These are phyloP conservation scores for Erethizon dorsatum DNA, from an alignment of 2,797 vertebrate genomes.

Conservation along the genomic window DNA sequence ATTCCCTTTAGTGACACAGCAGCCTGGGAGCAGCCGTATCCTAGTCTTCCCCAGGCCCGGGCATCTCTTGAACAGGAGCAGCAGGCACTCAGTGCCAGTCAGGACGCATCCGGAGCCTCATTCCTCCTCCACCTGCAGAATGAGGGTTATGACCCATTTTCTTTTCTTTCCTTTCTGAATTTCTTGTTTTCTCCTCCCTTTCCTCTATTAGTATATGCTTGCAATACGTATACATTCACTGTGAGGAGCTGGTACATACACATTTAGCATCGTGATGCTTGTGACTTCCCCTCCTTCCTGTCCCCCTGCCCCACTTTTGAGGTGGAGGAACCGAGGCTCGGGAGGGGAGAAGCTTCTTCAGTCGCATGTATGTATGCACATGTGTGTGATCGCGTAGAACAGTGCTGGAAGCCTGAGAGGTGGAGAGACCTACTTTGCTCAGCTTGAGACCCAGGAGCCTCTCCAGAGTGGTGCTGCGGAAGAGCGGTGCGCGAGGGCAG, in stretches of 20 bases:
- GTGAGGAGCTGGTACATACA: fast-evolving
- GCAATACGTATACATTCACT: background rate
- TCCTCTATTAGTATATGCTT: background rate
- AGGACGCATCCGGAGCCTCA: fast-evolving
- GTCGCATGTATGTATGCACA: too few relatives aligned
- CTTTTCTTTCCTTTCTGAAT: background rate
- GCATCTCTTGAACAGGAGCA: background rate
- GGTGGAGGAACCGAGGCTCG: background rate
- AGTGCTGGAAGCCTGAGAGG: background rate
- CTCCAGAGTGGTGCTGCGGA: background rate
- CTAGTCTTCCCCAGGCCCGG: fast-evolving
- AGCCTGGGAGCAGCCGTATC: too few relatives aligned
- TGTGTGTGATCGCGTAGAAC: background rate
- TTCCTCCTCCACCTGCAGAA: background rate
- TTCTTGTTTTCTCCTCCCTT: background rate
- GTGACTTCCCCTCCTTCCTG: background rate
- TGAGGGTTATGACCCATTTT: background rate
- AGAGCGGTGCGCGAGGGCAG: fast-evolving
- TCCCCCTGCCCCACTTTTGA: background rate
- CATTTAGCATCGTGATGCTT: too few relatives aligned
- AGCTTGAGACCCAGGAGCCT: background rate
- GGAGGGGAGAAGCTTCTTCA: background rate
- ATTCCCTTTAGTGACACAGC: background rate
- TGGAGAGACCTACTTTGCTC: background rate
- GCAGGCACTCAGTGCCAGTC: fast-evolving